Conservation (phyloP, 2,888 invertebrate species). For the Pherbina coryleti region DNA sequence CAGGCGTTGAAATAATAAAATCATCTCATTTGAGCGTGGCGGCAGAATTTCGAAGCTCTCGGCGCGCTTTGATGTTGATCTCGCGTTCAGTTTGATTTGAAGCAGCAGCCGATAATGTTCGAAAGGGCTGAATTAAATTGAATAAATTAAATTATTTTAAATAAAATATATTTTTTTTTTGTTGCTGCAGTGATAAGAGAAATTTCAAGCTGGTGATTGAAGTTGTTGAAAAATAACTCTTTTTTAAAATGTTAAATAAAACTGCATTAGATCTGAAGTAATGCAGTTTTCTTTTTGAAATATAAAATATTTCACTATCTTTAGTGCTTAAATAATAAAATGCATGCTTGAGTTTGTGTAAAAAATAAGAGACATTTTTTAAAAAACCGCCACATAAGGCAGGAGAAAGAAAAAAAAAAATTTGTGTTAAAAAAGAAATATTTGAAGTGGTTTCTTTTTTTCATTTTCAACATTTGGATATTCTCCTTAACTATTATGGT, state of each 20-base stretch:
- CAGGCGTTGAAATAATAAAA: not conserved
- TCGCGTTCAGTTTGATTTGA: not conserved
- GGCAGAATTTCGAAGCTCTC: not conserved
- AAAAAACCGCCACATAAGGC: too few species aligned
- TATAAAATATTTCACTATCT: too few species aligned
- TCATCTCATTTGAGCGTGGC: not conserved
- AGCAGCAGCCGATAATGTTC: not conserved
- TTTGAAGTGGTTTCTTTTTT: too few species aligned
- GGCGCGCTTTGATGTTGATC: not conserved
- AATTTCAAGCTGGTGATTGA: not conserved
- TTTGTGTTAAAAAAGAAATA: too few species aligned
- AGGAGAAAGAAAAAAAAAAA: too few species aligned
- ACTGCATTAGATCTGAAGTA: not conserved
- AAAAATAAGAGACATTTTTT: too few species aligned
- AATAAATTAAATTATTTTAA: not conserved
- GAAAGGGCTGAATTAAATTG: not conserved
- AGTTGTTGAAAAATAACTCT: not conserved
- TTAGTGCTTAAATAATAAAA: too few species aligned
- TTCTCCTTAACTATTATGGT: too few species aligned
- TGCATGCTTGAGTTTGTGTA: too few species aligned
- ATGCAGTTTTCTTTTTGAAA: too few species aligned
- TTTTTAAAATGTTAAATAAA: not conserved
- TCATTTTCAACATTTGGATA: too few species aligned
- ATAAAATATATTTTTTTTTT: not conserved
- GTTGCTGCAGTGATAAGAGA: not conserved